Conservation (phyloP, 2,797 vertebrate genomes). For the Euthynnus affinis region DNA sequence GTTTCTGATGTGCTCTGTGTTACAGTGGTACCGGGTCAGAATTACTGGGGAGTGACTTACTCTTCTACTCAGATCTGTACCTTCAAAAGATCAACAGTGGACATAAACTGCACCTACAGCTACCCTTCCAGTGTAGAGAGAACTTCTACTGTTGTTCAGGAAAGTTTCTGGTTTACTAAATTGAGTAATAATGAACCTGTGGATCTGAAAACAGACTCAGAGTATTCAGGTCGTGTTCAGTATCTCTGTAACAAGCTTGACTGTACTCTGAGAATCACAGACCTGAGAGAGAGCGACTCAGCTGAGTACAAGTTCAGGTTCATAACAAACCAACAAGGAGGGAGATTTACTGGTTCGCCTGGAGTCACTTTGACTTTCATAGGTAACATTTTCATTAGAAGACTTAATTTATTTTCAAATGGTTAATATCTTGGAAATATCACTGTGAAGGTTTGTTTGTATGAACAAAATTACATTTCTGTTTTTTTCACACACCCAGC, state of each 20-base stretch:
- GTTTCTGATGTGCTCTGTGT: constrained; percentile 37
- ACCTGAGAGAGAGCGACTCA: constrained; percentile 53
- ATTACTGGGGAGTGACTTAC: constrained; percentile 28
- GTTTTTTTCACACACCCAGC: not conserved
- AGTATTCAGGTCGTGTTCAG: constrained; percentile 27
- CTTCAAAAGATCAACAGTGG: not conserved
- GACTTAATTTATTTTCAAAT: too few species aligned
- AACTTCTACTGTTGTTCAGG: fast-evolving
- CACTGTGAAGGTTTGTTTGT: too few species aligned
- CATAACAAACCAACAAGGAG: not conserved
- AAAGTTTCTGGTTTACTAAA: constrained; percentile 16
- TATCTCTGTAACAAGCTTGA: fast-evolving
- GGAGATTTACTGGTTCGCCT: not conserved
- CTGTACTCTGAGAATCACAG: constrained; percentile 35
- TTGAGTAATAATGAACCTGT: fast-evolving
- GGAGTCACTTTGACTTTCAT: constrained; percentile 41
- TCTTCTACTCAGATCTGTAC: constrained; percentile 6
- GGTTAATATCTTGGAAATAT: too few species aligned
- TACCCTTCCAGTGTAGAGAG: not conserved
- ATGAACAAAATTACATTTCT: too few species aligned
- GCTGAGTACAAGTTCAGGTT: constrained; percentile 50
- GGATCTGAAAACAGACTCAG: not conserved
- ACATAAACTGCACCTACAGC: not conserved
- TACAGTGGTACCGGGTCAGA: not conserved
- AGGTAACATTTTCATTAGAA: constrained; percentile 34